Conservation (phyloP, 2,888 invertebrate species). For the Rotaria magnacalcarata region DNA sequence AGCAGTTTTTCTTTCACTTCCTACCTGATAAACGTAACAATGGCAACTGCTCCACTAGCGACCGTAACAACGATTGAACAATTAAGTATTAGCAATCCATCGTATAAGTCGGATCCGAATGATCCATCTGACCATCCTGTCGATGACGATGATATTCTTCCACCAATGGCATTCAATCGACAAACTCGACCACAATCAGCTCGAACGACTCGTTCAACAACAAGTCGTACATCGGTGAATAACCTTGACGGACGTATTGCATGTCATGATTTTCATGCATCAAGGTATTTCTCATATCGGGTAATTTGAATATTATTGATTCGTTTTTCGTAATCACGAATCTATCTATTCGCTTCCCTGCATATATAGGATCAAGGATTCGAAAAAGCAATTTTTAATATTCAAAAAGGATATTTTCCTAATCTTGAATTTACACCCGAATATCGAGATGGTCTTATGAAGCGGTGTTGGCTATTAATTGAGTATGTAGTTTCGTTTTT, state of each 20-base stretch:
- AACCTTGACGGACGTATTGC: constrained; percentile 32
- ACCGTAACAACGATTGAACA: not conserved
- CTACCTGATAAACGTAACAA: not conserved
- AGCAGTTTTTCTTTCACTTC: not conserved
- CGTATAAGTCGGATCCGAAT: not conserved
- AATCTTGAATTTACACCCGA: constrained; percentile 11
- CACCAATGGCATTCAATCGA: constrained; percentile 29
- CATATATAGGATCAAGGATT: constrained; percentile 39
- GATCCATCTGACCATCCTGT: not conserved
- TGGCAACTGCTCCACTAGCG: not conserved
- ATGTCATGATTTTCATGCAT: constrained; percentile 37
- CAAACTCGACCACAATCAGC: constrained; percentile 38
- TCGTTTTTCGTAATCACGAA: no score
- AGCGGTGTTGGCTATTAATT: constrained; percentile 74
- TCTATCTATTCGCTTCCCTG: no score
- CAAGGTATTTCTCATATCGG: constrained; percentile 43
- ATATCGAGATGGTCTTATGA: constrained; percentile 66
- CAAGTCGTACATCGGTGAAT: constrained; percentile 44
- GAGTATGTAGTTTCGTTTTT: constrained; percentile 65
- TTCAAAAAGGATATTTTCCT: constrained; percentile 37
- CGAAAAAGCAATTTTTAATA: constrained; percentile 36
- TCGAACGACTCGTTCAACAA: constrained; percentile 41
- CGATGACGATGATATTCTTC: constrained; percentile 5
- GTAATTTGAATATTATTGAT: no score
- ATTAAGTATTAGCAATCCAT: not conserved